Evolutionary conservation across 1,140 invertebrate species (phyloP), one percentile per base, ranked within the genome.

Genomic region (Drosophila simulans): DNA sequence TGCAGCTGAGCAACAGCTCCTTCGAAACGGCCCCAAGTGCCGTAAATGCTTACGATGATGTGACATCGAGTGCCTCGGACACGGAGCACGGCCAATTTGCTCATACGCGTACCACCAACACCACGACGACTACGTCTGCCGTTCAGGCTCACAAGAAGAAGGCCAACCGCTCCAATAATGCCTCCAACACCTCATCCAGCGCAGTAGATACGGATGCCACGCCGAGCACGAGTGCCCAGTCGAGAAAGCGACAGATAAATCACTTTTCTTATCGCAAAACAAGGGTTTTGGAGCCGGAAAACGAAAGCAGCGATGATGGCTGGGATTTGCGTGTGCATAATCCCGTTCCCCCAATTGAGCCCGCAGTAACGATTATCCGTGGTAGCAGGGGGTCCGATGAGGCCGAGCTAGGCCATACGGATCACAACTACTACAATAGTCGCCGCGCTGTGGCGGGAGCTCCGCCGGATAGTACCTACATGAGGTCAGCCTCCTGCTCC

Each of bases 41-140:
- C 13, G 45, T 48, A 8, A 52, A 57, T 7, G 60, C 54, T 20
- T 88, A 79, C 40, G 84, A 89, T 49, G 84, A 89, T 77, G 84
- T 89, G 1, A 89, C 84, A 8, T 88, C 83, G 5, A 90, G 85
- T 62, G 84, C 84, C 27, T 89, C 84, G 5, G 84, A 89, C 34
- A 88, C 90, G 4, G 90, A 91, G 57, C 90, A 90, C 66, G 90
- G 73, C 3, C 85, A 91, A 43, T 91, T 91, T 22, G 90, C 90
- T 0, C 71, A 91, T 55, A 91, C 90, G n/a, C 72, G 90, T 8
- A 91, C 90, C 37, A 91, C 90, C 5, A 91, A 91, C 48, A 91
- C 90, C 10, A 90, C 90, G 0, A 91, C 90, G 25, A 91, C 90
- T 1, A 91, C 90, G 5, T 91, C 90, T 12, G 90, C 86, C 0